These are phyloP conservation scores for Zygogramma bicolorata DNA, from an alignment of 2,888 invertebrate genomes.

Conservation along the genomic window DNA sequence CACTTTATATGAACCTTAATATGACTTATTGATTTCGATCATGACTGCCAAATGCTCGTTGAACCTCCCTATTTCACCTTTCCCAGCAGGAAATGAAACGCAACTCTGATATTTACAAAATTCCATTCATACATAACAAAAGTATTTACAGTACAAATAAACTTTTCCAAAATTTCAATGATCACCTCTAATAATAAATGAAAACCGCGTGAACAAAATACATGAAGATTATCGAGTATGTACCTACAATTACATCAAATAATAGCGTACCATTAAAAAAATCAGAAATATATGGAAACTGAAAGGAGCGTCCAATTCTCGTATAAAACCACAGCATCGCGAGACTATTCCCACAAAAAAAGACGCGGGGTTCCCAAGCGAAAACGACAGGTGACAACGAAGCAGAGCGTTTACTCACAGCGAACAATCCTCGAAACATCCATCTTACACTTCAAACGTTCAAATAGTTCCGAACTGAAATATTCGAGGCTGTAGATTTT, in stretches of 20 bases:
- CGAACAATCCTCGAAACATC: neutral
- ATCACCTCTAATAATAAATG: neutral
- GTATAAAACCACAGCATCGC: neutral
- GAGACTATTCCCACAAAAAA: neutral
- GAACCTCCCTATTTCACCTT: too few species aligned
- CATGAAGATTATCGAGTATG: neutral
- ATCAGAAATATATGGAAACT: neutral
- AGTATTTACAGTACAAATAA: constrained; percentile 25
- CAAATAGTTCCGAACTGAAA: neutral
- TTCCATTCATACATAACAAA: constrained; percentile 28
- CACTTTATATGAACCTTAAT: too few species aligned
- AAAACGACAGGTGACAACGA: neutral
- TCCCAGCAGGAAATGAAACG: neutral
- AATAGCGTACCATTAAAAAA: neutral
- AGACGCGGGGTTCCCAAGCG: neutral
- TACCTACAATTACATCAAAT: neutral
- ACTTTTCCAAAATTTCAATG: neutral
- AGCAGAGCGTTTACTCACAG: neutral
- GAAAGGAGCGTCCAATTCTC: neutral
- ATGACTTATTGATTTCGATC: too few species aligned
- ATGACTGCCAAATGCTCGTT: too few species aligned
- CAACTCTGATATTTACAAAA: constrained; percentile 22
- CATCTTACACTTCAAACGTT: neutral
- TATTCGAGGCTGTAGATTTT: neutral
- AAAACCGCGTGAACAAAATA: neutral